These are phyloP conservation scores for Dryobota labecula DNA, from an alignment of 2,888 invertebrate genomes.

Conservation along the genomic window DNA sequence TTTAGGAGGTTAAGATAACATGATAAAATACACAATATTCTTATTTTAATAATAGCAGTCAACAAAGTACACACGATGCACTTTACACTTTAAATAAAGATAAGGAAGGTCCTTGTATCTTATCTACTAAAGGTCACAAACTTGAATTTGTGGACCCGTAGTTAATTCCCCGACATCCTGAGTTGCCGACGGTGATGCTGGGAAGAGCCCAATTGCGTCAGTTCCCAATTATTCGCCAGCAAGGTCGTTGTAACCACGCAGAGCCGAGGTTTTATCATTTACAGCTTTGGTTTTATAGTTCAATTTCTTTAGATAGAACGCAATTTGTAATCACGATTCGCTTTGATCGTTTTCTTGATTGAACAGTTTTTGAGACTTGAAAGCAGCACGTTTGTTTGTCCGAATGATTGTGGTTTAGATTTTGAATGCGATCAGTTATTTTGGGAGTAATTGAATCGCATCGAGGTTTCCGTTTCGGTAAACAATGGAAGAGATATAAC, in stretches of 20 bases:
- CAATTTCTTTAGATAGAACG: slow-evolving; percentile 58
- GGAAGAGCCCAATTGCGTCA: slow-evolving; percentile 76
- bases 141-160: slow-evolving; percentile 57
- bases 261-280: slow-evolving; percentile 49
- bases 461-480: slow-evolving; percentile 23
- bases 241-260: slow-evolving; percentile 72
- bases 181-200: slow-evolving; percentile 58
- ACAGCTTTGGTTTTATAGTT: slow-evolving; percentile 58
- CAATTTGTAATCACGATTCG: slow-evolving; percentile 57
- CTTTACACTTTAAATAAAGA: slow-evolving; percentile 51
- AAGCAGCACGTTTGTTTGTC: slow-evolving; percentile 57
- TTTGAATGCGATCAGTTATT: slow-evolving; percentile 47
- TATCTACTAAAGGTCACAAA: slow-evolving; percentile 58
- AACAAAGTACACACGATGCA: slow-evolving; percentile 37
- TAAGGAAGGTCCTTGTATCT: slow-evolving; percentile 37
- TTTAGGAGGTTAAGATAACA: slow-evolving; percentile 1
- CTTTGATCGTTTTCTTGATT: slow-evolving; percentile 64
- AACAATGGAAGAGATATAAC: slow-evolving; percentile 34
- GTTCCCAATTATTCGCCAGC: slow-evolving; percentile 74
- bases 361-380: slow-evolving; percentile 50
- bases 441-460: slow-evolving; percentile 45
- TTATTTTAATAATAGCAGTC: slow-evolving; percentile 13
- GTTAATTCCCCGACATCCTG: slow-evolving; percentile 58
- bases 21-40: not conserved
- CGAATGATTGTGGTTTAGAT: slow-evolving; percentile 38